Evolutionary conservation across 2,888 invertebrate species (phyloP), one percentile per base, ranked within the genome.

Genomic region (Chalcosyrphus nemorum): DNA sequence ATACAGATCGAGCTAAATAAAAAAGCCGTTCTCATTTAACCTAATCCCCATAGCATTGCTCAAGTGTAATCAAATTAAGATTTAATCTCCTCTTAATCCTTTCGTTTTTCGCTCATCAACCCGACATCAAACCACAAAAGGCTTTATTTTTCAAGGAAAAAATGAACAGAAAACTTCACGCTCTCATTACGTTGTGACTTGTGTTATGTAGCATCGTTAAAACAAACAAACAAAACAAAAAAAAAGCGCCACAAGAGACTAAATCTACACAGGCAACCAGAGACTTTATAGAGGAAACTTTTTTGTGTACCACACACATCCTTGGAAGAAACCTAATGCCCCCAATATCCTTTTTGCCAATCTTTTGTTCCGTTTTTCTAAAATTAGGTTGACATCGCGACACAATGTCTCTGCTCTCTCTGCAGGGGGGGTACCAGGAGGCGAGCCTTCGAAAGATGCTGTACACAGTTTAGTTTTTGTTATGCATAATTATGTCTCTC

Each of bases 301-400:
- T 29, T 17, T 9, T 21, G 15, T 59, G 29, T n/a, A 5, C 1
- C 15, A n/a, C 56, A 35, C 29, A 41, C 38, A 76, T 70, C 63
- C 45, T 76, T 63, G 45, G 13, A 66, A 41, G 54, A 71, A 78
- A 82, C 72, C 82, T 54, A 72, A 74, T 82, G 82, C 61, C 78
- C 72, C 56, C 78, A 72, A 82, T 82, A 68, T 82, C 61, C 78
- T 74, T 24, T n/a, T 47, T 78, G 71, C 71, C 66, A 78, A 65
- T 61, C 66, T 61, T 41, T 82, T 82, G 71, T 78, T 77, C 35
- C 45, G 45, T 32, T 45, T n/a, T 65, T 61, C 27, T 43, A 61
- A 78, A 82, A 78, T 68, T 78, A 17, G 66, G 82, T 78, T 78
- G 72, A 78, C 78, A 82, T 77, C 72, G 43, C 65, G 78, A 66